These are phyloP conservation scores for Gobius niger DNA, from an alignment of 2,113 vertebrate species.

Conservation along the genomic window DNA sequence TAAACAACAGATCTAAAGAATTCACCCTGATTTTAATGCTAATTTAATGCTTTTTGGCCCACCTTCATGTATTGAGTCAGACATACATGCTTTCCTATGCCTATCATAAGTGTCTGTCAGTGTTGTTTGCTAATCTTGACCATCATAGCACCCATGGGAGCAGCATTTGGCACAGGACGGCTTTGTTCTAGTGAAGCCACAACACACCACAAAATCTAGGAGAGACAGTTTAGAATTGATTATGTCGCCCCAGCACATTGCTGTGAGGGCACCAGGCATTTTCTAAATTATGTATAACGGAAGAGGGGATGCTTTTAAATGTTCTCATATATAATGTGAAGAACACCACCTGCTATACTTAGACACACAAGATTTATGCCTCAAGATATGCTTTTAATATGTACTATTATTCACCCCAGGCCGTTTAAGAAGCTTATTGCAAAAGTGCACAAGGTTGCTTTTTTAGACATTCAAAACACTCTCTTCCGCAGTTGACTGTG, in stretches of 20 bases:
- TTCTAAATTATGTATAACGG: slow-evolving; percentile 80
- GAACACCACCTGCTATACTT: slow-evolving; percentile 43
- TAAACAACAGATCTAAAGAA: too few relatives aligned
- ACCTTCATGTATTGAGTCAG: not conserved
- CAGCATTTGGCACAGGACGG: slow-evolving; percentile 47
- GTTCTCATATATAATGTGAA: slow-evolving; percentile 63
- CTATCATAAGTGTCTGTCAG: slow-evolving; percentile 42
- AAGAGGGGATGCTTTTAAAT: slow-evolving; percentile 75
- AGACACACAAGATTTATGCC: slow-evolving; percentile 42
- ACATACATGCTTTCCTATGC: slow-evolving; percentile 11
- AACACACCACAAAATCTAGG: slow-evolving; percentile 27
- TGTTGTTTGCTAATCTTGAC: slow-evolving; percentile 55
- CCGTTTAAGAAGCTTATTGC: slow-evolving; percentile 30
- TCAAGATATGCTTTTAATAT: slow-evolving; percentile 35
- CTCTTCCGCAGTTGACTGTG: slow-evolving; percentile 73
- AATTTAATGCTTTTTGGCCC: too few relatives aligned
- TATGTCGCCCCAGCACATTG: slow-evolving; percentile 66
- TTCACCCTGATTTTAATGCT: too few relatives aligned
- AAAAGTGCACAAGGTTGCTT: slow-evolving; percentile 20
- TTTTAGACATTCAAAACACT: slow-evolving; percentile 23
- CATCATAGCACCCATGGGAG: slow-evolving; percentile 56
- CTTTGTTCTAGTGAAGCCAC: slow-evolving; percentile 46
- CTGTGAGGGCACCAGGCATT: slow-evolving; percentile 63
- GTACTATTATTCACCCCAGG: slow-evolving; percentile 25
- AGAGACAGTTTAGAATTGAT: slow-evolving; percentile 75